Evolutionary conservation across 2,797 vertebrate genomes (phyloP), one percentile per base, ranked within the genome.

Genomic region (Champsocephalus esox): DNA sequence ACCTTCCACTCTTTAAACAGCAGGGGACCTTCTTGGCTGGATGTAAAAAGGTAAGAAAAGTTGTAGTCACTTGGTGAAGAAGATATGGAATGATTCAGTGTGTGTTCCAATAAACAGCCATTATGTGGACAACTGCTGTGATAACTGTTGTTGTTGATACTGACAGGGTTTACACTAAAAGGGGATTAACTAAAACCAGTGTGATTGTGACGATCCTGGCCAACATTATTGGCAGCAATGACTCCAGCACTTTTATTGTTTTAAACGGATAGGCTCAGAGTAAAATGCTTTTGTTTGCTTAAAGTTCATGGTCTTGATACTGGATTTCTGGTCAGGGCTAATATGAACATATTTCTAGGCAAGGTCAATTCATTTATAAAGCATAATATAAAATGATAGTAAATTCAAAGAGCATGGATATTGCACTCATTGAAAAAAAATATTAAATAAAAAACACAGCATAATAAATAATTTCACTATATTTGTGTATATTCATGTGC

Each of bases 371-470:
- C 67, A 76, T 64, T 70, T 50, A 55, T 56, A 24, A 38, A 52
- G 17, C 12, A 1, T 7, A 12, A 19, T 58, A 52, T 8, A n/a
- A 63, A 68, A 12, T 67, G 45, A 60, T 71, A 70, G 8, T 4
- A 7, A 70, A 62, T 7, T 65, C 66, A 61, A 72, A 69, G 44
- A 54, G 49, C 5, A 66, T 12, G 11, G 60, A 77, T 62, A 52
- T 17, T 66, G 64, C 46, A 64, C 12, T 57, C 2, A 1, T 0
- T 46, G 61, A 70, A 58, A 24, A 24, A 66, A 71, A 63, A 56
- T 13, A 12, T 11, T 16, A 44, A 56, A 43, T 19, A 14, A 66
- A 11, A 77, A 81, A 52, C 8, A 19, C 21, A 48, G 10, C 16
- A 59, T 3, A 5, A 38, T 9, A 45, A 1, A 19, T 44, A 28